Percentiles rank a stretch among this genome's conserved stretches.
Conservation (phyloP, 64 coral and sea anemone genomes). For the Porites lutea region DNA sequence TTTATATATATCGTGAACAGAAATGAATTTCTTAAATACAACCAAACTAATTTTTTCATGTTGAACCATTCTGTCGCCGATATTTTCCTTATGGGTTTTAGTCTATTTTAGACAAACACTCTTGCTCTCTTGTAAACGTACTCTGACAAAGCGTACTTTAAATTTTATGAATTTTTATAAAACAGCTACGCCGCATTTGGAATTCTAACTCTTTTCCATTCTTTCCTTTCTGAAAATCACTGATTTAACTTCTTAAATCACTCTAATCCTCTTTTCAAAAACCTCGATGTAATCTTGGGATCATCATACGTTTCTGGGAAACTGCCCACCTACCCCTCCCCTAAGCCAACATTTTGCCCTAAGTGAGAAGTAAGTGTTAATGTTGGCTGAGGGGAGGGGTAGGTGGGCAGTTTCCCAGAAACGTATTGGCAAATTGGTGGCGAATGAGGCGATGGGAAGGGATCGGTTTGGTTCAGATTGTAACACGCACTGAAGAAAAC, state of each 20-base stretch:
- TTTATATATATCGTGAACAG: too few relatives aligned
- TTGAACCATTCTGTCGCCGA: too few relatives aligned
- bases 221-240: background rate
- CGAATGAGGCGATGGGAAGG: slow-evolving; percentile 14
- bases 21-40: too few relatives aligned
- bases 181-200: background rate
- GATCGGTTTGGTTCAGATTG: background rate
- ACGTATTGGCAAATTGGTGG: background rate
- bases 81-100: too few relatives aligned
- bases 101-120: background rate
- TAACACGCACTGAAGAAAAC: too few relatives aligned
- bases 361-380: too few relatives aligned
- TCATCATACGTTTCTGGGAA: background rate
- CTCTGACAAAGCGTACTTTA: background rate
- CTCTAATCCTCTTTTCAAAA: background rate
- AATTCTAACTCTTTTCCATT: background rate
- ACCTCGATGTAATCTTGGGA: background rate
- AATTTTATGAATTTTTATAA: background rate
- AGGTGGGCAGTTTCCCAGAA: too few relatives aligned
- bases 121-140: slow-evolving; percentile 57
- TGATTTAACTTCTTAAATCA: background rate
- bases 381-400: too few relatives aligned
- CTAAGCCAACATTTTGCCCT: too few relatives aligned
- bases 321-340: too few relatives aligned
- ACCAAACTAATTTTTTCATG: too few relatives aligned